These are phyloP conservation scores for Sanderia malayensis DNA, from an alignment of 30 jellyfish, hydroid and myxozoan species.

Conservation along the genomic window DNA sequence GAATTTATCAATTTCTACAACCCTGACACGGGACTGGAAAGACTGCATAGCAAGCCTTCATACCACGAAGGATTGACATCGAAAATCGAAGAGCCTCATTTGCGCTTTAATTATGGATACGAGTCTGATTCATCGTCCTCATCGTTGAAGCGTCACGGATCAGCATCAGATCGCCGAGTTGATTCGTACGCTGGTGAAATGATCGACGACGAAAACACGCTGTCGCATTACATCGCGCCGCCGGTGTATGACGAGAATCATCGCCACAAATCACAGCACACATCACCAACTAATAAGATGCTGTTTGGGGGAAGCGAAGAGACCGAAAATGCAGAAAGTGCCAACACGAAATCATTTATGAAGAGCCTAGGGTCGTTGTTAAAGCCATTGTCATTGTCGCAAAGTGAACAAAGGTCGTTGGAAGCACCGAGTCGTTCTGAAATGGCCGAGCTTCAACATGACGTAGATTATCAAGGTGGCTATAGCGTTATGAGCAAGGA, in stretches of 20 bases:
- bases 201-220: slow-evolving; percentile 81
- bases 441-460: background rate
- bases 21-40: slow-evolving; percentile 41
- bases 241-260: slow-evolving; percentile 69
- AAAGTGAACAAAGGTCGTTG: background rate
- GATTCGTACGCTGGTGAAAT: slow-evolving; percentile 87
- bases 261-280: slow-evolving; percentile 24
- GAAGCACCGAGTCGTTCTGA: background rate
- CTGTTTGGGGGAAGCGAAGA: slow-evolving; percentile 59
- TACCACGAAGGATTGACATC: slow-evolving; percentile 26
- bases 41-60: slow-evolving; percentile 22
- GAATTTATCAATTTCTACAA: slow-evolving; percentile 19
- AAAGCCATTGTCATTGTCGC: slow-evolving; percentile 49
- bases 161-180: slow-evolving; percentile 7
- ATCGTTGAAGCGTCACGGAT: slow-evolving; percentile 7
- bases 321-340: slow-evolving; percentile 56
- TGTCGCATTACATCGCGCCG: slow-evolving; percentile 87
- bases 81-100: slow-evolving; percentile 30
- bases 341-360: slow-evolving; percentile 64
- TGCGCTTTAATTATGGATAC: slow-evolving; percentile 20
- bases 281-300: slow-evolving; percentile 16
- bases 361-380: slow-evolving; percentile 65
- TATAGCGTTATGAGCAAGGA: background rate
- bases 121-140: slow-evolving; percentile 8
- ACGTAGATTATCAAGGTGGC: slow-evolving; percentile 47